Evolutionary conservation across 2,113 vertebrate genomes (phyloP), one percentile per base, ranked within the genome.

Genomic region (Solea solea): DNA sequence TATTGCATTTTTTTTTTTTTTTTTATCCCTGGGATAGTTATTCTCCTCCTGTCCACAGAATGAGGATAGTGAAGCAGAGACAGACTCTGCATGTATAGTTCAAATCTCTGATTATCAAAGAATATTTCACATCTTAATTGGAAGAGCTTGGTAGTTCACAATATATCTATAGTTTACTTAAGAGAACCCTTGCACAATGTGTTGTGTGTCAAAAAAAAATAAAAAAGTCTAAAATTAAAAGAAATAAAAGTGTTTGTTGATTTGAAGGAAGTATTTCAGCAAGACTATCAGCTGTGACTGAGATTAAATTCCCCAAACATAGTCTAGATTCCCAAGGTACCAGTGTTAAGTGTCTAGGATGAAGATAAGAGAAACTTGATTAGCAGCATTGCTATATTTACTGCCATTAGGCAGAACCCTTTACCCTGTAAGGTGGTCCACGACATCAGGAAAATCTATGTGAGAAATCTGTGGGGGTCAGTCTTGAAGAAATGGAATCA

Each of bases 291-390:
- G 71, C 62, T 54, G 67, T 11, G 48, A 54, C 64, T 81, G 66
- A 82, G 74, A 88, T 87, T 87, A 75, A 69, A 84, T 87, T 74
- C 82, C 74, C 68, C 64, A 78, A 44, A 64, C 76, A 89, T 78
- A 89, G 79, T 77, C 73, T 81, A 66, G 76, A 90, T 89, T 86
- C 82, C 74, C 59, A 84, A 85, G 87, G 87, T 89, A 86, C 70
- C 77, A 51, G 73, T 52, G 85, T 83, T 82, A 90, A 92, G 90
- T 87, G 86, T 83, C 15, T 8, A 64, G 80, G 53, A 54, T 75
- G 52, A 77, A 86, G 90, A 92, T 90, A 92, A 90, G 80, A 80
- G 54, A 65, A 69, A 69, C 54, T 83, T 83, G 84, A 88, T 88
- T 87, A 87, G 81, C 69, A 49, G 56, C 40, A 66, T 45, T 45